Evolutionary conservation across 1,140 invertebrate genomes (phyloP).

Genomic region (Idris sp.): DNA sequence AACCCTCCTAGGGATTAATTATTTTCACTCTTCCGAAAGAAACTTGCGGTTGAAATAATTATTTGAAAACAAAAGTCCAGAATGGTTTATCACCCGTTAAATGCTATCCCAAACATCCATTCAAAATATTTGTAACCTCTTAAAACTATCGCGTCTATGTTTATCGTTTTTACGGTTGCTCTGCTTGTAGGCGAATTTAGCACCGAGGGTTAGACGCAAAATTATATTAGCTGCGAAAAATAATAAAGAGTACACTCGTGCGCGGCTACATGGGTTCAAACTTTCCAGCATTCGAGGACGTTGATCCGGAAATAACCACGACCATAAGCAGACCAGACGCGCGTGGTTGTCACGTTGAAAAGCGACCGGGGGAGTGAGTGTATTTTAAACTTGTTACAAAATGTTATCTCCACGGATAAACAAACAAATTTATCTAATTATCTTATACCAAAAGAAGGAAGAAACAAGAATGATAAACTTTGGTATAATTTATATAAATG

Average conservation of each 20-base stretch:
- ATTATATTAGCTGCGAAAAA: constrained; percentile 55
- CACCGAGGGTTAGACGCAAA: constrained; percentile 28
- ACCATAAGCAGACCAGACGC: constrained; percentile 48
- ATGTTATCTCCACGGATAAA: constrained; percentile 14
- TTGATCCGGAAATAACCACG: constrained; percentile 59
- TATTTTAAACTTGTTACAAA: constrained; percentile 32
- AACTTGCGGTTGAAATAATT: no score
- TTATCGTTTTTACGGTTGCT: constrained; percentile 41
- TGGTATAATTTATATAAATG: no score
- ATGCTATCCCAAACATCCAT: constrained; percentile 5
- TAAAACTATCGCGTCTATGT: constrained; percentile 32
- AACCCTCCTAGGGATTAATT: no score
- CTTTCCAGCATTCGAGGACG: constrained; percentile 50
- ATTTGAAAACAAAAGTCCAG: no score
- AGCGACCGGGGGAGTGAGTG: constrained; percentile 30
- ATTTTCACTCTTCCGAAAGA: no score
- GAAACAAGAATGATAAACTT: no score
- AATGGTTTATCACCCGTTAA: background rate
- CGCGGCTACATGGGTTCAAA: constrained; percentile 46
- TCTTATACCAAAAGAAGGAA: no score
- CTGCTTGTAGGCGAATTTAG: constrained; percentile 10
- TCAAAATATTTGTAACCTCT: constrained; percentile 9
- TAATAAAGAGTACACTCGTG: constrained; percentile 50
- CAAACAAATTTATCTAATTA: no score
- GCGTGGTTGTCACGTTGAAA: constrained; percentile 41